These are phyloP conservation scores for Eupsilia transversa DNA, from an alignment of 2,888 invertebrate genomes.

Conservation along the genomic window DNA sequence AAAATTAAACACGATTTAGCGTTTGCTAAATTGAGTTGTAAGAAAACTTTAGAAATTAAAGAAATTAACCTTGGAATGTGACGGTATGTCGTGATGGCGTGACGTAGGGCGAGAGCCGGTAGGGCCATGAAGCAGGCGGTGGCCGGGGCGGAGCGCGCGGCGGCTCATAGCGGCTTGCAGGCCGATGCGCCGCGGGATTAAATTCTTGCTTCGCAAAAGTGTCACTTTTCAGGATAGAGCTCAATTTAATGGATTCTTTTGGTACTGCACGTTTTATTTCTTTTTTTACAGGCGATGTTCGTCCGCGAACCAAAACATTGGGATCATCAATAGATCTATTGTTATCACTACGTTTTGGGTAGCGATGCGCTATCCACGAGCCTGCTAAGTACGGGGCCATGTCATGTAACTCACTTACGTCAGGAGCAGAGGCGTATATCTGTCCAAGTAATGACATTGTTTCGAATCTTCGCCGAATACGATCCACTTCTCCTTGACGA, in stretches of 20 bases:
- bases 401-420: constrained; percentile 94
- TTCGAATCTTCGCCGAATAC: constrained; percentile 93
- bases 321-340: constrained; percentile 91
- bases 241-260: constrained; percentile 86
- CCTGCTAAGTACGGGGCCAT: constrained; percentile 95
- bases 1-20: constrained; percentile 79
- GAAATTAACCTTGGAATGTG: constrained; percentile 93
- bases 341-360: constrained; percentile 93
- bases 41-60: constrained; percentile 83
- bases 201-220: constrained; percentile 92
- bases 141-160: constrained; percentile 90
- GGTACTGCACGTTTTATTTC: constrained; percentile 81
- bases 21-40: constrained; percentile 63
- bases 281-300: constrained; percentile 83
- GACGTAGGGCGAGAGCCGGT: constrained; percentile 85
- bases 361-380: constrained; percentile 95
- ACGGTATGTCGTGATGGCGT: constrained; percentile 92
- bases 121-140: constrained; percentile 86
- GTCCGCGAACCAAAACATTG: constrained; percentile 75
- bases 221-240: constrained; percentile 87
- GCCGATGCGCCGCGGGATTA: constrained; percentile 94
- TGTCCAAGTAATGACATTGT: constrained; percentile 93
- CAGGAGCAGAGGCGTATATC: constrained; percentile 95
- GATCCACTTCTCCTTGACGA: constrained; percentile 93
- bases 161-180: constrained; percentile 94